These are phyloP conservation scores for Cyclopterus lumpus DNA, from an alignment of 2,797 vertebrate genomes.

Conservation along the genomic window DNA sequence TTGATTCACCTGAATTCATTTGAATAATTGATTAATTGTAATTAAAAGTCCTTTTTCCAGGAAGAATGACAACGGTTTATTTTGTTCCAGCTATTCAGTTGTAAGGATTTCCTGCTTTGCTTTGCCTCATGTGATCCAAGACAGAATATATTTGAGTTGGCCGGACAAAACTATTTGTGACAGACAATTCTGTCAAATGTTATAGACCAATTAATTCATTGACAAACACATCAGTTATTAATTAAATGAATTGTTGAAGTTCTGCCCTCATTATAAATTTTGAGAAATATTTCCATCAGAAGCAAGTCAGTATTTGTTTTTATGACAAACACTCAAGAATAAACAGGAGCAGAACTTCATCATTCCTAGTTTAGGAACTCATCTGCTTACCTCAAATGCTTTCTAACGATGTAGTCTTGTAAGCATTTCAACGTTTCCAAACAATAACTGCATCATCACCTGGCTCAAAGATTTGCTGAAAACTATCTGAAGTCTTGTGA, in stretches of 20 bases:
- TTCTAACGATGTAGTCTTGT: slow-evolving; percentile 1
- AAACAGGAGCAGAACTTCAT: slow-evolving; percentile 1
- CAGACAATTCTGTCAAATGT: neutral
- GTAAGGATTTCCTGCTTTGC: neutral
- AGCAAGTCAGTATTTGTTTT: neutral
- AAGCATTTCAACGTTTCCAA: slow-evolving; percentile 30
- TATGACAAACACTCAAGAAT: slow-evolving; percentile 1
- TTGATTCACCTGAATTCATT: neutral
- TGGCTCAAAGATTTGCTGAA: slow-evolving; percentile 14
- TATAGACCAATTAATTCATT: neutral
- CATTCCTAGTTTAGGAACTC: neutral
- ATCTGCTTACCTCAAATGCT: slow-evolving; percentile 5
- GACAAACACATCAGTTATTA: neutral
- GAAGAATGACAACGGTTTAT: neutral
- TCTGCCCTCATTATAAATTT: neutral
- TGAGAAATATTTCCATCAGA: neutral
- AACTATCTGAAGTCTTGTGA: slow-evolving; percentile 23
- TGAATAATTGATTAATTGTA: neutral
- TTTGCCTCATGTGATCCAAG: neutral
- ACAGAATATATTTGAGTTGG: neutral
- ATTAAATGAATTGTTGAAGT: neutral
- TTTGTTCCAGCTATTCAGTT: neutral
- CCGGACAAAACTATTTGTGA: neutral
- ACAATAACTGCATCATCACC: slow-evolving; percentile 16
- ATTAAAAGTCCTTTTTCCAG: neutral